Base-by-base conservation (phyloP, 2,113 vertebrate genomes). In the Ivindomyrus marchei region DNA sequence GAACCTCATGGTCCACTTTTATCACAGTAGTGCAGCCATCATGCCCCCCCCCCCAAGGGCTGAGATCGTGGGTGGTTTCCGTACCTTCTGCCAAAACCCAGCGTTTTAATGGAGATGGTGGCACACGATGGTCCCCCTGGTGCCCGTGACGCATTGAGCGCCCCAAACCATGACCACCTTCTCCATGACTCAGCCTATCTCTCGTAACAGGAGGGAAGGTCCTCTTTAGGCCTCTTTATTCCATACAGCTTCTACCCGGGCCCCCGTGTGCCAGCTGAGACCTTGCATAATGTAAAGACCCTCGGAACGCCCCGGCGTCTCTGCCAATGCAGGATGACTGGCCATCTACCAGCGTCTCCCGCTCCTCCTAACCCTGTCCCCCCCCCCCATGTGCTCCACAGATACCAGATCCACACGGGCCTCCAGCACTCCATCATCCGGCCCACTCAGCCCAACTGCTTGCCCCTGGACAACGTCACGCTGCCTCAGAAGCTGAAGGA, bases 341-440 rank as follows among this genome's bases (percentile, higher is more conserved):
- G 24, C 9, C 9, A 27, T 3, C 8, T 85, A 11, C 27, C 4
- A 13, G 46, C 0, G 13, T 53, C 15, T 27, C 45, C 4, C 7
- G n/a, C 46, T 92, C 19, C 94, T 52, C 74, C 2, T 36, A 8
- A 42, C 74, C 7, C 0, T 77, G 70, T 90, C 89, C 19, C n/a
- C 5, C 88, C 31, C 31, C 24, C 36, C 70, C 11, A 0, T 77
- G 15, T 93, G 80, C n/a, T 85, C 92, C 49, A 11, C 89, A 99
- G 98, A 94, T 99, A 99, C 94, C 98, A 99, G 95, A 99, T 99
- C 92, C 98, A 99, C 93, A 99, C 98, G 0, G 98, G 98, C 31
- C 98, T 99, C 85, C 98, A 99, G 85, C 98, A 99, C 93, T 99
- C 98, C 50, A 97, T 99, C 89, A 99, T 99, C 89, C 95, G 98